Evolutionary conservation across 2,888 invertebrate genomes (phyloP), one percentile per base, ranked within the genome.

Genomic region (Chesias legatella): DNA sequence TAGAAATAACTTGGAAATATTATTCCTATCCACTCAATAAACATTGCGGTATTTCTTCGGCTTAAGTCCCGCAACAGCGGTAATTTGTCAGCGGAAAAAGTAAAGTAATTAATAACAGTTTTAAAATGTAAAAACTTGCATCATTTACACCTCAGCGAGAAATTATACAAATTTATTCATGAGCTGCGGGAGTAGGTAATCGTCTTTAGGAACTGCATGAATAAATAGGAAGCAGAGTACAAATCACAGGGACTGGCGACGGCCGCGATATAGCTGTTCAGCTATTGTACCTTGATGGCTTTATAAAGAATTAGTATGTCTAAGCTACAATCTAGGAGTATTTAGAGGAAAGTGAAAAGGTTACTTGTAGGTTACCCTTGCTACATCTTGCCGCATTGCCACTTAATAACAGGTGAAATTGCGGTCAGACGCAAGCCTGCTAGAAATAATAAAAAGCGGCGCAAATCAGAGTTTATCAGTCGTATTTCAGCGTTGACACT

Each of bases 141-240:
- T 80, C 80, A 78, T 82, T 84, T 79, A 79, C 81, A 81, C 80
- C 78, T 82, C 72, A 67, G 69, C 73, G 66, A 63, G 68, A 67
- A 73, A 81, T 83, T 84, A 84, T 84, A 81, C 66, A 81, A 80
- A 84, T 83, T 73, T 83, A 84, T 84, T 82, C 84, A 83, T 81
- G 79, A 79, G 73, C 65, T 57, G 62, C 66, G 65, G 77, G 74
- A 80, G 76, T 74, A 74, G 79, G 80, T 82, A 84, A 83, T 83
- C 79, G 80, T 77, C 78, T 71, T 71, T 71, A 74, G 74, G 66
- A 73, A 74, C 77, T 76, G 77, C 78, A 80, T 82, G 82, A 82
- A 81, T 82, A 83, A 82, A 79, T 79, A 81, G 79, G 79, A 81
- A 80, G 63, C 70, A 60, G 67, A 63, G 73, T 73, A 80, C 83